Evolutionary conservation across 2,888 invertebrate genomes (phyloP), one percentile per base, ranked within the genome.

Genomic region (Branchellion lobata): DNA sequence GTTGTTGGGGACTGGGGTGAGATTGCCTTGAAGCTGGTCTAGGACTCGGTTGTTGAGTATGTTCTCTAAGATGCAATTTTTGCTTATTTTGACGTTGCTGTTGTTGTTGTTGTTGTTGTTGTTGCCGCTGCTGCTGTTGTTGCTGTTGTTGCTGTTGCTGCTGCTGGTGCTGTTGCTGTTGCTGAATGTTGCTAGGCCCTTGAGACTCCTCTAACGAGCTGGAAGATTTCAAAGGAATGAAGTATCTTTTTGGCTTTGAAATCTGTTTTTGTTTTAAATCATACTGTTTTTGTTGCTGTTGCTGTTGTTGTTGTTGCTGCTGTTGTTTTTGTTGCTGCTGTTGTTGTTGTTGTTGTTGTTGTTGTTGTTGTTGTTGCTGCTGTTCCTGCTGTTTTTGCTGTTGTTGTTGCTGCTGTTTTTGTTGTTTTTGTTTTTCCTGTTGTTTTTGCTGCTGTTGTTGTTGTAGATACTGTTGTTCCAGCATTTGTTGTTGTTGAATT

Each of bases 51-150:
- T 40, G 40, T 40, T 40, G 40, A 8, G 40, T 14, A 8, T 40
- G 40, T 14, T 40, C 8, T 40, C n/a, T n/a, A n/a, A 40, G 40
- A 8, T 40, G 40, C 14, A 40, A 40, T 40, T 40, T 40, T 40
- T 40, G 40, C n/a, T n/a, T n/a, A n/a, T n/a, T 51, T 65, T 65
- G 65, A 8, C 14, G 40, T 65, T 11, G 65, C 21, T 65, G 65
- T 27, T 65, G 65, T 65, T 29, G 29, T 65, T 65, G 65, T 65
- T 11, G n/a, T n/a, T 29, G 29, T 65, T 65, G 65, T 65, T 65
- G 65, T 5, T 5, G 65, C n/a, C 21, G 65, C 21, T 65, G 65
- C 8, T 65, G 65, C 21, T 65, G 65, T 11, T 65, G 65, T 65
- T 29, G 24, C 8, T 65, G n/a, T 5, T 5, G 65, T 65, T 5